These are phyloP conservation scores for Drosophila koepferae DNA, from an alignment of 2,888 invertebrate genomes.

Conservation along the genomic window DNA sequence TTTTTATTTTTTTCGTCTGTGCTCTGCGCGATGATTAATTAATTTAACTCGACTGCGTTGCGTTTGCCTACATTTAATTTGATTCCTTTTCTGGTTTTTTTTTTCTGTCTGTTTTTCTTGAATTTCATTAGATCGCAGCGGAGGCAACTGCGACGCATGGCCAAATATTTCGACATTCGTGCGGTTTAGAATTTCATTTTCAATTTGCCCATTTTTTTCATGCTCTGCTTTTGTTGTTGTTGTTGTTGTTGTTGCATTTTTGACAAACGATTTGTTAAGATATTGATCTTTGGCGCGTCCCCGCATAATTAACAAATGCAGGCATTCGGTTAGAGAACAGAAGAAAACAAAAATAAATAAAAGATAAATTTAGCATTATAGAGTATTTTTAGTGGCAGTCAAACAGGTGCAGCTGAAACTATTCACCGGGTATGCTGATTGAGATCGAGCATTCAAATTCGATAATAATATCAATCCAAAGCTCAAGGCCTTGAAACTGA, in stretches of 20 bases:
- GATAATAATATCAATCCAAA: not conserved
- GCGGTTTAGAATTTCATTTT: conserved; percentile 80
- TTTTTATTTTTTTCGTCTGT: conserved; percentile 30
- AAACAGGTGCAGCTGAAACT: conserved; percentile 51
- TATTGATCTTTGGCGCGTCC: conserved; percentile 78
- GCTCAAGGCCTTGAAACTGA: not conserved
- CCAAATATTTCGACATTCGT: conserved; percentile 78
- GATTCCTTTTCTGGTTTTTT: conserved; percentile 66
- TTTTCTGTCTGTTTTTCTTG: conserved; percentile 41
- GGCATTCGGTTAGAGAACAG: not conserved
- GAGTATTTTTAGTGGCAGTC: conserved; percentile 54
- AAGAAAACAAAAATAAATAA: not conserved
- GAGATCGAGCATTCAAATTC: not conserved
- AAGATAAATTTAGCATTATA: conserved; percentile 50
- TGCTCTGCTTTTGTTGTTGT: conserved; percentile 13
- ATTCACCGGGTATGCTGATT: conserved; percentile 2
- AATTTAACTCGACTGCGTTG: conserved; percentile 68
- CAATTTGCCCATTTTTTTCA: conserved; percentile 51
- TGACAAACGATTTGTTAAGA: conserved; percentile 81
- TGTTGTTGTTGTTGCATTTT: conserved; percentile 47
- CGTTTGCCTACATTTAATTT: conserved; percentile 75
- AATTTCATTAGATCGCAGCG: conserved; percentile 71
- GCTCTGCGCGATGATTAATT: conserved; percentile 71
- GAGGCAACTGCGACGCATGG: conserved; percentile 35
- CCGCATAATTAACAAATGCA: conserved; percentile 68